Conservation (phyloP, 2,888 invertebrate species). For the Papilio demoleus region DNA sequence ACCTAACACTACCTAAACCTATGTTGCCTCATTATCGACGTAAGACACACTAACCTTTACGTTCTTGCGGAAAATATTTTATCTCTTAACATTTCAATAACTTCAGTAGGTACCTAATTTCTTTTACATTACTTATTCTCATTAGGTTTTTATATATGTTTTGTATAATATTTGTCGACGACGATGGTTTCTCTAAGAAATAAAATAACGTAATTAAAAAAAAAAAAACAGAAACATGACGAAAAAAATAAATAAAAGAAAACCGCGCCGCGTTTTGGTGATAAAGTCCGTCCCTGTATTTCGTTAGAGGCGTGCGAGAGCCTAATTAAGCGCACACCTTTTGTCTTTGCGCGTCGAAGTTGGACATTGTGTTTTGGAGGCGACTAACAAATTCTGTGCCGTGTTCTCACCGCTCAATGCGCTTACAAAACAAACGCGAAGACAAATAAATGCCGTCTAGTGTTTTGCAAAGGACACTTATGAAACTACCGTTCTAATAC, state of each 20-base stretch:
- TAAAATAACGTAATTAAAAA: too few species aligned
- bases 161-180: too few species aligned
- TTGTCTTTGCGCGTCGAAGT: conserved; percentile 65
- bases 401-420: conserved; percentile 73
- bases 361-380: conserved; percentile 69
- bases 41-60: conserved; percentile 34
- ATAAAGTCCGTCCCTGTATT: conserved; percentile 48
- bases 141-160: too few species aligned
- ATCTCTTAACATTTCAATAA: neutral
- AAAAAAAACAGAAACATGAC: too few species aligned
- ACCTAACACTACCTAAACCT: conserved; percentile 20
- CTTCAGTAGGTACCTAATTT: neutral
- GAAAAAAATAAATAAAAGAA: neutral
- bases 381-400: conserved; percentile 65
- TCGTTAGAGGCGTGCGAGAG: conserved; percentile 60
- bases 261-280: neutral
- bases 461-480: conserved; percentile 42
- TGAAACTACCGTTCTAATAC: conserved; percentile 42
- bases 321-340: conserved; percentile 72
- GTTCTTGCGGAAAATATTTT: conserved; percentile 24
- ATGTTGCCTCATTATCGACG: conserved; percentile 19
- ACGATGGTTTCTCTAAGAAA: too few species aligned
- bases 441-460: conserved; percentile 62
- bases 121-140: neutral
- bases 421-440: conserved; percentile 65